Base-by-base conservation (phyloP, 2,797 vertebrate species). In the Fistularia tabacaria region DNA sequence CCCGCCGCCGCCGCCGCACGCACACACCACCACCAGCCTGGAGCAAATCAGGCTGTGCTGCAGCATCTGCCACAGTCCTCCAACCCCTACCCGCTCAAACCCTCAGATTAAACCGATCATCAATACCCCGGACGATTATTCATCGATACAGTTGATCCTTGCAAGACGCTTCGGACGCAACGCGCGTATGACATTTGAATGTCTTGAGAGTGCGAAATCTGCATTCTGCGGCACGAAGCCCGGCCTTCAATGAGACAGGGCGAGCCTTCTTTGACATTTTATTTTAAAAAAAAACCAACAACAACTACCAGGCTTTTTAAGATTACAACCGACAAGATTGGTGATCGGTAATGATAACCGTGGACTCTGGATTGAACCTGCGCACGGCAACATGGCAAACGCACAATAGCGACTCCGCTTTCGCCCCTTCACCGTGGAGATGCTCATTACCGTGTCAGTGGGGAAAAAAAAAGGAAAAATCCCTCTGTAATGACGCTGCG, bases 401-500 rank as follows among this genome's bases (percentile, higher is more conserved):
- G 1, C 10, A 7, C 6, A 39, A 54, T 38, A 36, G 54, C 50
- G 12, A 55, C 51, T 62, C 14, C 7, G 39, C 11, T 72, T 46
- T 62, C 46, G 52, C 45, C 58, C 15, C 57, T 47, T 0, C 58
- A 47, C 44, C 46, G 56, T 62, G 61, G 67, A 62, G 78, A 80
- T 82, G 82, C 75, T 76, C 25, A 10, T 73, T 54, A 66, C 54
- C 90, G 83, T 90, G 56, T 68, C 69, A 60, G 62, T 52, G 80
- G 25, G 25, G 25, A 5, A 5, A 5, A 25, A 25, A 25, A 5
- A 25, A 25, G 5, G 25, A 25, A 25, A 25, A 25, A 25, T 25
- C 74, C 66, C 54, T 75, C 70, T 73, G 44, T 66, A 73, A 61
- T 85, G 83, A 88, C 85, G 84, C 85, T 85, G 25, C 90, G 84